Base-by-base conservation (phyloP, 1,140 invertebrate species). In the Drosophila sturtevanti region DNA sequence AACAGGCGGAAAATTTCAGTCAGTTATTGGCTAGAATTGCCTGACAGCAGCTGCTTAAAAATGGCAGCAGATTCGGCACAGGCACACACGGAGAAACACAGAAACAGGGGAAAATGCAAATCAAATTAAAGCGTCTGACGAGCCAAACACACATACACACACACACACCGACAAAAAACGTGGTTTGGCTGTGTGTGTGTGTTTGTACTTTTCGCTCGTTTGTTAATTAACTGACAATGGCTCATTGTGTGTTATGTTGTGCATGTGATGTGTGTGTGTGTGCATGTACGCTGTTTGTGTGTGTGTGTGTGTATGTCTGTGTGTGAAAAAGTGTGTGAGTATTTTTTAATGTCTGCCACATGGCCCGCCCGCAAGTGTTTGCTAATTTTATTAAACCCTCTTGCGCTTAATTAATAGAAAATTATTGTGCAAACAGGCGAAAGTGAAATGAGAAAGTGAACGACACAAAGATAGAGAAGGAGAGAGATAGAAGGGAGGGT, bases 391-490 rank as follows among this genome's bases (percentile, higher is more conserved):
- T 86, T 85, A 79, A 79, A 75, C 74, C 70, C 73, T 63, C 64
- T 80, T 71, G 70, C 69, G 74, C 80, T 85, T 90, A 90, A 90
- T 90, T 90, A 90, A 90, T 90, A 89, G 76, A 85, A 84, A 77
- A 89, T 89, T 77, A 89, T 89, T 74, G 77, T 62, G 82, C 78
- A 76, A 81, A 79, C 68, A 76, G 68, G 68, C 58, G 66, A 55
- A 34, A 24, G 18, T 48, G 41, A 48, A 48, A 48, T 48, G 41
- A 48, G 41, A 48, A 48, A 48, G 41, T 48, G 41, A 48, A 48
- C 16, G 16, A 48, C 41, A 48, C 7, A 48, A 7, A 48, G 11
- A 48, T 3, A 48, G 41, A 16, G 12, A 41, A 1, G 14, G 1
- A 14, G 7, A 16, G 34, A 35, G 10, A 16, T 1, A 18, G 55